phyloP scores from a whole-genome alignment of 2,888 invertebrate species.

The Melolontha melolontha region DNA sequence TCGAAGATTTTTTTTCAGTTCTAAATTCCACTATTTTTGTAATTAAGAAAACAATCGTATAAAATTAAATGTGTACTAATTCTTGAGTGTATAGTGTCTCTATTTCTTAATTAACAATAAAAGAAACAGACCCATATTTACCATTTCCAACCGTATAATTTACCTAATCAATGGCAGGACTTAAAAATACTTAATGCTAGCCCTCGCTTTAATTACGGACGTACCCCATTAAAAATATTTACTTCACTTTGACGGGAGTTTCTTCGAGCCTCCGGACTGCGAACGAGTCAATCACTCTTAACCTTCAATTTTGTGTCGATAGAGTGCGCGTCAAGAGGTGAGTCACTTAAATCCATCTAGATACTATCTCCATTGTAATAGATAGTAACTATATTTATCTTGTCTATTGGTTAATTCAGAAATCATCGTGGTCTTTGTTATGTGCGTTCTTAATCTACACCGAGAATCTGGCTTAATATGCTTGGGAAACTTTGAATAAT shows the following conservation, averaged over 20 bases:
- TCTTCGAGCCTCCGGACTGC: neutral
- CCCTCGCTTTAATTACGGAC: neutral
- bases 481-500: slow-evolving; percentile 44
- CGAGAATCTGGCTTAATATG: slow-evolving; percentile 37
- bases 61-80: too few relatives aligned
- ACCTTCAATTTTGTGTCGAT: slow-evolving; percentile 39
- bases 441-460: slow-evolving; percentile 30
- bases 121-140: neutral
- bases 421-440: slow-evolving; percentile 36
- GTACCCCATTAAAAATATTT: slow-evolving; percentile 20
- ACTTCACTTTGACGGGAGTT: neutral
- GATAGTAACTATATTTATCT: slow-evolving; percentile 45
- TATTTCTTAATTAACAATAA: neutral
- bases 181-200: neutral
- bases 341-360: slow-evolving; percentile 42
- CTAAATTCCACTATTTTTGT: too few relatives aligned
- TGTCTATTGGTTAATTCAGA: slow-evolving; percentile 44
- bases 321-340: slow-evolving; percentile 30
- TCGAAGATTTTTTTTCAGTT: too few relatives aligned
- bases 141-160: neutral
- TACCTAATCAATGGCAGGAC: neutral
- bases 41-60: too few relatives aligned
- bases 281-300: slow-evolving; percentile 21
- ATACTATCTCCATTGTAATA: slow-evolving; percentile 43
- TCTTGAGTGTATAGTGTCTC: too few relatives aligned